These are phyloP conservation scores for Calephelis perditalis DNA, from an alignment of 2,888 invertebrate species.

Conservation along the genomic window DNA sequence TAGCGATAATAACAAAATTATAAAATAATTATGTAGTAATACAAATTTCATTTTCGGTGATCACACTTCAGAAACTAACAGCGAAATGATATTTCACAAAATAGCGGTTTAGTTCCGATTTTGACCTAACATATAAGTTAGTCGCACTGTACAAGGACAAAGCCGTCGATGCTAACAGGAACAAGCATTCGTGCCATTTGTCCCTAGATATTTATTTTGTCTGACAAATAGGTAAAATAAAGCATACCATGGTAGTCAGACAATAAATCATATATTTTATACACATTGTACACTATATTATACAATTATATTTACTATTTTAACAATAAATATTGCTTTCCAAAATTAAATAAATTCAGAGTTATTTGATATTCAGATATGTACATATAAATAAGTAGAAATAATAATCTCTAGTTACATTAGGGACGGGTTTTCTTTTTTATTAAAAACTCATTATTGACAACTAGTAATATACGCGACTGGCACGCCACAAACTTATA, in stretches of 20 bases:
- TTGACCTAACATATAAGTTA: no score
- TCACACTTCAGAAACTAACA: no score
- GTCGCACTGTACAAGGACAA: no score
- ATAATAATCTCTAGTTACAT: constrained; percentile 16
- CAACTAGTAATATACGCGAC: background rate
- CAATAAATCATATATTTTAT: constrained; percentile 27
- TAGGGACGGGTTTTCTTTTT: constrained; percentile 14
- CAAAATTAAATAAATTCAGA: constrained; percentile 20
- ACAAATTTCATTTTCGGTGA: no score
- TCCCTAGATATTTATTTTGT: background rate
- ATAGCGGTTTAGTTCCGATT: no score
- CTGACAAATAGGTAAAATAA: constrained; percentile 1
- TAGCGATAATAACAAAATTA: no score
- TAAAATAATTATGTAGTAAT: no score
- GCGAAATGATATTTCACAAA: no score
- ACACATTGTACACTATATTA: constrained; percentile 30
- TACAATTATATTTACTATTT: constrained; percentile 27
- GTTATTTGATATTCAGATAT: constrained; percentile 17
- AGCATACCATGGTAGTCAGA: background rate
- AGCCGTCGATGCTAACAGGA: no score
- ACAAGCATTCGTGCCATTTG: no score
- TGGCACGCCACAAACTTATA: no score
- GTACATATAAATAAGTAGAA: constrained; percentile 20
- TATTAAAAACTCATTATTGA: constrained; percentile 14
- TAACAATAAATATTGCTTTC: constrained; percentile 31